Conservation (phyloP, 2,113 vertebrate species). For the Dicrurus megarhynchus region DNA sequence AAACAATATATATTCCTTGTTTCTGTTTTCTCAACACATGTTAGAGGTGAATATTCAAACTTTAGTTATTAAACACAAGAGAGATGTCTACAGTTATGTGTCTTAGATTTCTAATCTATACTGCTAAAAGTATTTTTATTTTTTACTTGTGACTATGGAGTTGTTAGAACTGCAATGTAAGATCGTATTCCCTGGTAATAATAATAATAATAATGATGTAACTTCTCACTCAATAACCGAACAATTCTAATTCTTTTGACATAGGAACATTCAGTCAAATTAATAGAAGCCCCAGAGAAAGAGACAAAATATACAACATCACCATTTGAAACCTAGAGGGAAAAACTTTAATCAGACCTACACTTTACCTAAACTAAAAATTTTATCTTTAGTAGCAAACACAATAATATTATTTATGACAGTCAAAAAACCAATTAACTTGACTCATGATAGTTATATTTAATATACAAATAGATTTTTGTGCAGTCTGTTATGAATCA, state of each 20-base stretch:
- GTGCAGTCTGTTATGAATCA: background rate
- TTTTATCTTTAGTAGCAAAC: background rate
- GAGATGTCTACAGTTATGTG: rapidly evolving
- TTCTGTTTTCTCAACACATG: background rate
- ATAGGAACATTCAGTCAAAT: background rate
- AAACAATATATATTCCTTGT: background rate
- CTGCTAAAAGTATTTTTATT: background rate
- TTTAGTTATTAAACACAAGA: background rate
- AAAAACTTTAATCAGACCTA: background rate
- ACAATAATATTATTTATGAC: background rate
- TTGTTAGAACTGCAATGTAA: background rate
- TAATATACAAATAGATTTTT: background rate
- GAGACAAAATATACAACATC: background rate
- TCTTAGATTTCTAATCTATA: background rate
- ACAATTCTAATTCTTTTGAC: background rate
- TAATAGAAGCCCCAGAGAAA: background rate
- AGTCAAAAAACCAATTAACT: background rate
- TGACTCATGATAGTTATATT: background rate
- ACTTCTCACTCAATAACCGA: background rate
- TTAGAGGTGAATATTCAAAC: background rate
- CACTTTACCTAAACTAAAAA: background rate
- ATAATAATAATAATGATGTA: background rate
- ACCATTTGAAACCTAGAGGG: background rate
- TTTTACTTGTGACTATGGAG: background rate
- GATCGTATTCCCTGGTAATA: background rate